phyloP scores from a whole-genome alignment of 2,113 vertebrate species.

The zebrafish (Danio rerio) region GRCz12tu NC_133200.1:5718001-5718500 shows the following conservation, averaged over 20 bases:
- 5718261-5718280: slow-evolving; percentile 97
- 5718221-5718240: slow-evolving; percentile 98
- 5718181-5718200: slow-evolving; percentile 61
- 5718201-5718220: slow-evolving; percentile 92
- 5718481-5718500: no score
- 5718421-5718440: no score
- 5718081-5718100: no score
- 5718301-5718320: background rate
- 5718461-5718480: no score
- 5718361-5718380: no score
- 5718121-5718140: background rate
- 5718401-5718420: no score
- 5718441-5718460: no score
- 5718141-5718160: background rate
- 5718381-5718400: no score
- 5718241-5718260: slow-evolving; percentile 92
- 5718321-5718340: background rate
- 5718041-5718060: no score
- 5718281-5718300: slow-evolving; percentile 29
- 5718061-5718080: no score
- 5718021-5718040: no score
- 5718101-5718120: background rate
- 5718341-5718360: background rate
- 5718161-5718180: background rate
- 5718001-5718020: no score